A percentile compares a stretch with the other conserved stretches of the same genome.
Evolutionary conservation across 2,797 vertebrate species (phyloP).

Genomic region (Nothura maculosa): DNA sequence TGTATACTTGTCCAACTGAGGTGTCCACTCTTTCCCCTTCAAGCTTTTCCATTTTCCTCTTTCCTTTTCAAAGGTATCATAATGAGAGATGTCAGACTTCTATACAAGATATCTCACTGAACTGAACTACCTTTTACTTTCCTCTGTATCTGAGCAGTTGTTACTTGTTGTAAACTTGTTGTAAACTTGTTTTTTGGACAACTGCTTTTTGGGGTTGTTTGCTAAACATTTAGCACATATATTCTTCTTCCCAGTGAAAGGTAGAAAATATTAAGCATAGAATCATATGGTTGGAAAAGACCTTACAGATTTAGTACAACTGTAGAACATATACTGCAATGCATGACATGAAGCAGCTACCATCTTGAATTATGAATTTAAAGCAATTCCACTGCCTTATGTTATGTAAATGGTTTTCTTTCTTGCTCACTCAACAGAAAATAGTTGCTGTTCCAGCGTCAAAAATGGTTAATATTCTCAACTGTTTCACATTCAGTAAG

Average conservation of each 20-base stretch:
- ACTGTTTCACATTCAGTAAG: slow-evolving; percentile 97
- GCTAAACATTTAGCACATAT: neutral
- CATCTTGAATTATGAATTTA: neutral
- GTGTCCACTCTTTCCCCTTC: neutral
- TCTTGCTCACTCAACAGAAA: slow-evolving; percentile 87
- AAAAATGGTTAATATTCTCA: slow-evolving; percentile 96
- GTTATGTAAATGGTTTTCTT: neutral
- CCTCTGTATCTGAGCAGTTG: neutral
- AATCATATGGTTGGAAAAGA: no score
- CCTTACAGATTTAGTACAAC: no score
- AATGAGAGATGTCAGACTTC: neutral
- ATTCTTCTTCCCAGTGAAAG: neutral
- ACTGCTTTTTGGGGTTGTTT: neutral
- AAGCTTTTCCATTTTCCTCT: neutral
- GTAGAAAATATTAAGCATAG: neutral
- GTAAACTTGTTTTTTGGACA: no score
- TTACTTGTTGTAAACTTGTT: neutral
- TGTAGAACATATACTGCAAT: neutral
- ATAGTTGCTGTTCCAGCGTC: slow-evolving; percentile 97
- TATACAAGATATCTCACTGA: neutral
- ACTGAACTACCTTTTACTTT: neutral
- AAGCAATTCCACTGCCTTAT: neutral
- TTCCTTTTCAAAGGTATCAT: neutral
- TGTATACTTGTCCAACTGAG: neutral
- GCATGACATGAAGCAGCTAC: neutral